Evolutionary conservation across 2,113 vertebrate species (phyloP), one percentile per base, ranked within the genome.

Genomic region (Butorides virescens): DNA sequence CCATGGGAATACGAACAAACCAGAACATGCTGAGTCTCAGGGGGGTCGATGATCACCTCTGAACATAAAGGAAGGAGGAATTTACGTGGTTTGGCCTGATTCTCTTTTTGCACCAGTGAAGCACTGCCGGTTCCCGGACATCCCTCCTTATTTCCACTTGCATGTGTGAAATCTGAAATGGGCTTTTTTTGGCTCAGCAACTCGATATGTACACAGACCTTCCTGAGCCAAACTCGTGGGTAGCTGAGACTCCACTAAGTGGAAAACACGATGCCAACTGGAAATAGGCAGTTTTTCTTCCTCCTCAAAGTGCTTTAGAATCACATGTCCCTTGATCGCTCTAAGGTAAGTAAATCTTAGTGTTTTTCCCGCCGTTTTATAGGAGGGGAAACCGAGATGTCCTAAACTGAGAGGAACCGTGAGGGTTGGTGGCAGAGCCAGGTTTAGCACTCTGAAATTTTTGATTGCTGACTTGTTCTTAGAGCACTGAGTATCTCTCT

Each of bases 21-120:
- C 88, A 47, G 81, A 77, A 86, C 81, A n/a, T 4, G 66, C 90
- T 13, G 90, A 88, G 74, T 62, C 73, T 77, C 88, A 0, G 88
- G 53, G 88, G 42, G 62, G 63, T 74, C 22, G 2, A 12, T 72
- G 90, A 66, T 67, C 90, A 8, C 91, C 87, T 72, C 78, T 88
- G 80, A 52, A 52, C 58, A 10, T 29, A 50, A 63, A 79, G 67
- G 76, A 86, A 94, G 95, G 75, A 96, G 88, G 86, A 95, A 88
- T 91, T 91, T 13, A 29, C 29, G 14, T 81, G 86, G 77, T 92
- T 96, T 93, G 97, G 95, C 94, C 96, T 95, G 94, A 97, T 96
- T 97, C 94, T 95, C 94, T 72, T 90, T 53, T 90, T 93, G 95
- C 96, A 95, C 96, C 95, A 96, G 95, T 97, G 96, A 97, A 95